Percentiles rank a stretch among this genome's conserved stretches.
Conservation (phyloP, 2,113 vertebrate genomes). For the Scalopus aquaticus region DNA sequence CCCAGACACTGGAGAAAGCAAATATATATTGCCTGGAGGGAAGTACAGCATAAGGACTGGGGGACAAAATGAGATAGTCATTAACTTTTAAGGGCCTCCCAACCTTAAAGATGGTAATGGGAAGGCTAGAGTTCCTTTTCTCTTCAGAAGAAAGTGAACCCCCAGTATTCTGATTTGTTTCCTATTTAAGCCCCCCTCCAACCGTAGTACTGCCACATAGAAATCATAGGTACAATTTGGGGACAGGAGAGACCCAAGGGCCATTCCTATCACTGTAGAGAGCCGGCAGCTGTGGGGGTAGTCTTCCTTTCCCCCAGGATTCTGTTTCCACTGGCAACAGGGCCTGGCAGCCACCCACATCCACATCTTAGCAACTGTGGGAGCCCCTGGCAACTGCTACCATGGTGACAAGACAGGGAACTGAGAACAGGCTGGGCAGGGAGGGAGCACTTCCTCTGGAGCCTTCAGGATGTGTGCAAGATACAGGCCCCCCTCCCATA, state of each 20-base stretch:
- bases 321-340: constrained; percentile 76
- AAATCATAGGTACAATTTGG: neutral
- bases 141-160: constrained; percentile 26
- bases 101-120: neutral
- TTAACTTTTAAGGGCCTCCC: neutral
- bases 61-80: neutral
- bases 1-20: neutral
- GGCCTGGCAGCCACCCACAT: constrained; percentile 77
- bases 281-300: constrained; percentile 51
- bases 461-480: constrained; percentile 31
- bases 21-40: neutral
- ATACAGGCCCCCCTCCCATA: constrained; percentile 50
- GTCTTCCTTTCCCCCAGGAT: constrained; percentile 50
- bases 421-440: constrained; percentile 20
- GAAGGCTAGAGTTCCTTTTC: neutral
- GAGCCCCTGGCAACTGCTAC: constrained; percentile 78
- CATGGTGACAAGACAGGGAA: constrained; percentile 75
- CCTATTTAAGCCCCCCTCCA: neutral
- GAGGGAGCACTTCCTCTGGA: constrained; percentile 63
- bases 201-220: constrained; percentile 2
- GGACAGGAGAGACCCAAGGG: constrained; percentile 4
- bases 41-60: neutral
- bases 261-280: neutral
- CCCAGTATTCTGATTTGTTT: neutral
- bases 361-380: constrained; percentile 78